phyloP scores from a whole-genome alignment of 1,140 invertebrate genomes.

The Camponotus pennsylvanicus region DNA sequence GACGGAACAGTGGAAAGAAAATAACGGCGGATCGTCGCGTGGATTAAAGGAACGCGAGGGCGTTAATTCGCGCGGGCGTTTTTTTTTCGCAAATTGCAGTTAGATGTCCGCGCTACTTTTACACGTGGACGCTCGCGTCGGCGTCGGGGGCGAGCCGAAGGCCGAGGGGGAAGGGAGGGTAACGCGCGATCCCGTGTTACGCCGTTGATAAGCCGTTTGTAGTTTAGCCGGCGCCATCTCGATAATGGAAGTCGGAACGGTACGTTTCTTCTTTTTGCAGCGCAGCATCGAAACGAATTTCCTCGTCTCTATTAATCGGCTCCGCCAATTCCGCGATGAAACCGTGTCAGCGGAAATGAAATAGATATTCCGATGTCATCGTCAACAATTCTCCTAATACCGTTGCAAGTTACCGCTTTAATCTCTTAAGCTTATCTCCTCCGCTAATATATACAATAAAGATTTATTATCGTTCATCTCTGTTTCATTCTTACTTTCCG shows the following conservation, averaged over 20 bases:
- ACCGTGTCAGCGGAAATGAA: constrained; percentile 32
- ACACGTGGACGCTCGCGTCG: constrained; percentile 28
- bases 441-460: background rate
- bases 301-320: constrained; percentile 55
- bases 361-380: background rate
- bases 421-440: background rate
- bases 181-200: constrained; percentile 37
- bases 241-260: constrained; percentile 55
- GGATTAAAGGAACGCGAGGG: constrained; percentile 44
- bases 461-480: constrained; percentile 30
- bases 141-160: background rate
- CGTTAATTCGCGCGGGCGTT: constrained; percentile 51
- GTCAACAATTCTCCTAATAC: background rate
- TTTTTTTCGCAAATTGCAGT: constrained; percentile 63
- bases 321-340: constrained; percentile 64
- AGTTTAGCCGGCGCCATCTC: constrained; percentile 49
- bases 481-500: background rate
- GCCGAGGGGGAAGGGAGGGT: background rate
- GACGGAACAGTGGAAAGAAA: background rate
- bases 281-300: constrained; percentile 36
- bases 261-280: constrained; percentile 42
- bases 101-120: constrained; percentile 60
- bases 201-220: constrained; percentile 60
- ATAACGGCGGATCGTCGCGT: constrained; percentile 11
- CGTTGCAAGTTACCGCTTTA: background rate